These are phyloP conservation scores for Mycalesis mineus DNA, from an alignment of 2,888 invertebrate species.

Conservation along the genomic window DNA sequence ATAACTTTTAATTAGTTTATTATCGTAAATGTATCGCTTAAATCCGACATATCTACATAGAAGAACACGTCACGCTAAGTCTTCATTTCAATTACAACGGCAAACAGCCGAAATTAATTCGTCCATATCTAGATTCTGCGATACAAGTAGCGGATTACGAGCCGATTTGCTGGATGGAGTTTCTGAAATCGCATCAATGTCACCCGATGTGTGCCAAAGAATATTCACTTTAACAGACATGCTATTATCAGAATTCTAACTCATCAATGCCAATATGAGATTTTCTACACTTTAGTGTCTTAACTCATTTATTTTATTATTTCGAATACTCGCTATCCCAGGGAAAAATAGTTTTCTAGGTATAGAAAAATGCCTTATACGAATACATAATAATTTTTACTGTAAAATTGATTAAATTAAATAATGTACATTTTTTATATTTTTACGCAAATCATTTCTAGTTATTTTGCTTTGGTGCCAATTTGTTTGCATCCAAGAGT, in stretches of 20 bases:
- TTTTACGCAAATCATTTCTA: too few species aligned
- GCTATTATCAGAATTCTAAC: neutral
- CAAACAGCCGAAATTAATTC: conserved; percentile 68
- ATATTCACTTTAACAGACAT: conserved; percentile 5
- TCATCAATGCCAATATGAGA: neutral
- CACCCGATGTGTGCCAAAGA: conserved; percentile 48
- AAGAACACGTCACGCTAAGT: conserved; percentile 54
- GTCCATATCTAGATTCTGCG: conserved; percentile 62
- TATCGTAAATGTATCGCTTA: neutral
- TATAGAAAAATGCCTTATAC: too few species aligned
- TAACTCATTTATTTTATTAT: too few species aligned
- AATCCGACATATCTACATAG: conserved; percentile 25
- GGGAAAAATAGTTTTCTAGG: too few species aligned
- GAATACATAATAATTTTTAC: too few species aligned
- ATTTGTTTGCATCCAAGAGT: too few species aligned
- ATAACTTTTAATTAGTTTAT: neutral
- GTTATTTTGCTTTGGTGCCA: too few species aligned
- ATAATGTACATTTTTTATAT: too few species aligned
- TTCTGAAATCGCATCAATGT: conserved; percentile 58
- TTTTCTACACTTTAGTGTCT: neutral
- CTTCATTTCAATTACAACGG: conserved; percentile 64
- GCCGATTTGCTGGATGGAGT: conserved; percentile 64
- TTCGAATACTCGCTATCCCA: too few species aligned
- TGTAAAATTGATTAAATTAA: too few species aligned
- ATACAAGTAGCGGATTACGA: conserved; percentile 67